phyloP scores from a whole-genome alignment of 2,888 invertebrate species.

The Standfussiana lucernea region DNA sequence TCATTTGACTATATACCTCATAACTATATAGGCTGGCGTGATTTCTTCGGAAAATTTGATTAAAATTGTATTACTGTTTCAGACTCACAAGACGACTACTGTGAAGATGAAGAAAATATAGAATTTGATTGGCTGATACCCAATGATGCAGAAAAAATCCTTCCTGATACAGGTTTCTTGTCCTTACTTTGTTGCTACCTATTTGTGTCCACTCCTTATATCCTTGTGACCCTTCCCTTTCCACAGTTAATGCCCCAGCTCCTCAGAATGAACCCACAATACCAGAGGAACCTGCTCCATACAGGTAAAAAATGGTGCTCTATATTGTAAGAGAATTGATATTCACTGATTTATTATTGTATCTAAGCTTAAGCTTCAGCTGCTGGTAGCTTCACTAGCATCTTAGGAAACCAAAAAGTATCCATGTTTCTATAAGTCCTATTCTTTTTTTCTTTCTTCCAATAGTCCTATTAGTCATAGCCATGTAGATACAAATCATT shows the following conservation, averaged over 20 bases:
- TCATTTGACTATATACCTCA: background rate
- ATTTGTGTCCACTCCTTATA: slow-evolving; percentile 50
- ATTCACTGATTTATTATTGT: background rate
- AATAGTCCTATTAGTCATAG: background rate
- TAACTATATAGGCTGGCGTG: too few species aligned
- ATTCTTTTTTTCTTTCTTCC: too few species aligned
- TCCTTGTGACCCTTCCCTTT: slow-evolving; percentile 68
- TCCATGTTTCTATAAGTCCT: background rate
- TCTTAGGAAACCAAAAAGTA: background rate
- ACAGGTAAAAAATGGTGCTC: slow-evolving; percentile 37
- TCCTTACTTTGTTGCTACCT: slow-evolving; percentile 58
- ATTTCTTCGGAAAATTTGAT: background rate
- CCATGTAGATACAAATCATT: background rate
- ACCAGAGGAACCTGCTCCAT: slow-evolving; percentile 50
- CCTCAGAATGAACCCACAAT: slow-evolving; percentile 59
- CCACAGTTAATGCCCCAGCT: slow-evolving; percentile 60
- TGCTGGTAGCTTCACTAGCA: background rate
- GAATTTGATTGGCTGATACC: slow-evolving; percentile 82
- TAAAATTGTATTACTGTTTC: slow-evolving; percentile 50
- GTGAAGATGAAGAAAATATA: slow-evolving; percentile 83
- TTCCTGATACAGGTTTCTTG: slow-evolving; percentile 76
- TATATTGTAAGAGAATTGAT: background rate
- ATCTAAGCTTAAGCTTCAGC: background rate
- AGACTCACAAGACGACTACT: slow-evolving; percentile 81
- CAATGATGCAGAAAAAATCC: slow-evolving; percentile 67